Conservation (phyloP, 2,797 vertebrate genomes). For the Sebastes aleutianus region DNA sequence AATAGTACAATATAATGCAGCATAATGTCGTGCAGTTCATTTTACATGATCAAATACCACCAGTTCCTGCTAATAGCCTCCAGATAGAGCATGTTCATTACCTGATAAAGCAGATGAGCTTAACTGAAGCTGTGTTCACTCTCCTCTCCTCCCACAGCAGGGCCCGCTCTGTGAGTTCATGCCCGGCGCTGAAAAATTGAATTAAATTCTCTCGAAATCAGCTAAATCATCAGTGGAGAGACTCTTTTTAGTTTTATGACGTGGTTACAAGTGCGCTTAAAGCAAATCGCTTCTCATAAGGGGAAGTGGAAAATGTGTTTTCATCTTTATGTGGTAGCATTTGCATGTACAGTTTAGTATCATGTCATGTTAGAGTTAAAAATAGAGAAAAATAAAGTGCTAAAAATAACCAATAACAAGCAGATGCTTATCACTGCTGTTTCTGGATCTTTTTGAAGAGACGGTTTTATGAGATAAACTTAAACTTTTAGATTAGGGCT, state of each 20-base stretch:
- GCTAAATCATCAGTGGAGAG: background rate
- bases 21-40: background rate
- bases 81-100: background rate
- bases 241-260: background rate
- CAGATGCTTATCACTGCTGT: background rate
- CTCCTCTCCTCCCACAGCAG: conserved; percentile 47
- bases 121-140: conserved; percentile 35
- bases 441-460: background rate
- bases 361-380: background rate
- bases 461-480: background rate
- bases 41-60: background rate
- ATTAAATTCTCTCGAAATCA: background rate
- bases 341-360: conserved; percentile 7
- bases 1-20: background rate
- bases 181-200: conserved; percentile 23
- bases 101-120: conserved; percentile 59
- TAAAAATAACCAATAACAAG: background rate
- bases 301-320: conserved; percentile 57
- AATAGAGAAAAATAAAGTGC: background rate
- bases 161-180: conserved; percentile 55
- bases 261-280: background rate
- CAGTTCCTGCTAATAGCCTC: background rate
- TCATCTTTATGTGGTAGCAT: background rate
- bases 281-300: background rate
- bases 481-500: background rate